phyloP scores from a whole-genome alignment of 2,888 invertebrate genomes.

The Clistopyga incitator region DNA sequence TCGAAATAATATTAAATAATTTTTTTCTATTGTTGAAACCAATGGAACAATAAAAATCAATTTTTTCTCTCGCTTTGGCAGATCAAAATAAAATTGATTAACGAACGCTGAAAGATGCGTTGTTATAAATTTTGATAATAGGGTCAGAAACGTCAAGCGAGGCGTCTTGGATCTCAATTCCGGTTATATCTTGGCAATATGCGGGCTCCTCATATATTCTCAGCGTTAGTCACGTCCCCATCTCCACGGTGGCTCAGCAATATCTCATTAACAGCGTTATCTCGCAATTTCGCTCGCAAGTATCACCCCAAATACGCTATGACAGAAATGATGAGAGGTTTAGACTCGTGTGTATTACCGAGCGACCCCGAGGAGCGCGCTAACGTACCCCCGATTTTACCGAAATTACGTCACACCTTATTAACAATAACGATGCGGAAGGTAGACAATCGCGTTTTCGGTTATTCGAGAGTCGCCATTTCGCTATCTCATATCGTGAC shows the following conservation, averaged over 20 bases:
- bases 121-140: too few species aligned
- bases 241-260: constrained; percentile 42
- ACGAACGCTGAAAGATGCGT: too few species aligned
- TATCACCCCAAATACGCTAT: constrained; percentile 51
- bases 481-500: constrained; percentile 11
- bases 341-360: constrained; percentile 29
- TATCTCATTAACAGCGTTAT: constrained; percentile 62
- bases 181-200: too few species aligned
- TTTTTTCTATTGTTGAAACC: too few species aligned
- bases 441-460: constrained; percentile 41
- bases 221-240: not conserved
- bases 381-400: constrained; percentile 39
- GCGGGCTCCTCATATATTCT: not conserved
- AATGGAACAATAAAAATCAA: too few species aligned
- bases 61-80: too few species aligned
- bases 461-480: constrained; percentile 45
- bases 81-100: too few species aligned
- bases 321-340: constrained; percentile 55
- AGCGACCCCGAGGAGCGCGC: not conserved
- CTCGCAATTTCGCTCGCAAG: constrained; percentile 54
- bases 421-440: constrained; percentile 53
- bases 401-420: constrained; percentile 64
- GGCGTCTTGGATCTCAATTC: too few species aligned
- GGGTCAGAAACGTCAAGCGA: too few species aligned
- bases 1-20: too few species aligned